Conservation (phyloP, 2,113 vertebrate species). For the Thinocorus orbignyianus region DNA sequence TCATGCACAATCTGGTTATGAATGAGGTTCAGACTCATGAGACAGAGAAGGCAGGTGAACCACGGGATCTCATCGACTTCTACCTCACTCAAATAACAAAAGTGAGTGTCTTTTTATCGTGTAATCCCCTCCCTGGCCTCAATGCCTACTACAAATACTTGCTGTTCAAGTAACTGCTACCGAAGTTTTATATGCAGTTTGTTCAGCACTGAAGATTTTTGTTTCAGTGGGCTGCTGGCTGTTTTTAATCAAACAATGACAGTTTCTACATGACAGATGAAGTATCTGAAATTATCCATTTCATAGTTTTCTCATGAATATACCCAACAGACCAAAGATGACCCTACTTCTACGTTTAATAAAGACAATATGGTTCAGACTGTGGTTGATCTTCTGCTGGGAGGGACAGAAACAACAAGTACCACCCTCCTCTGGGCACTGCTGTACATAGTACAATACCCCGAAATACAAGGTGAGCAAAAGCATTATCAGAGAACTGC, state of each 20-base stretch:
- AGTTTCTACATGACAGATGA: not conserved
- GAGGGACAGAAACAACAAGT: conserved; percentile 75
- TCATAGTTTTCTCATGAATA: not conserved
- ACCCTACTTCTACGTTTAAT: conserved; percentile 65
- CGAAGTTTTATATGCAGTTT: not conserved
- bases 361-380: conserved; percentile 75
- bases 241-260: not conserved
- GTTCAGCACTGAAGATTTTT: not conserved
- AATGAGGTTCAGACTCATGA: conserved; percentile 40
- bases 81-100: conserved; percentile 66
- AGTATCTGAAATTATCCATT: not conserved
- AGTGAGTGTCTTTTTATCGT: conserved; percentile 21
- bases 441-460: conserved; percentile 72
- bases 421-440: conserved; percentile 76
- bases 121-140: not conserved
- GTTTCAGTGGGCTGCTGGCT: not conserved
- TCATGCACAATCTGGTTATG: conserved; percentile 23
- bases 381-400: conserved; percentile 73
- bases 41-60: not conserved
- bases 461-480: conserved; percentile 69
- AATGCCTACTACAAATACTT: not conserved
- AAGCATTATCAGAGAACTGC: not conserved
- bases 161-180: not conserved
- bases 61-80: conserved; percentile 63
- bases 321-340: conserved; percentile 41